A percentile compares a stretch with the other conserved stretches of the same genome.
phyloP scores from a whole-genome alignment of 2,113 vertebrate genomes.

The Phalacrocorax aristotelis region DNA sequence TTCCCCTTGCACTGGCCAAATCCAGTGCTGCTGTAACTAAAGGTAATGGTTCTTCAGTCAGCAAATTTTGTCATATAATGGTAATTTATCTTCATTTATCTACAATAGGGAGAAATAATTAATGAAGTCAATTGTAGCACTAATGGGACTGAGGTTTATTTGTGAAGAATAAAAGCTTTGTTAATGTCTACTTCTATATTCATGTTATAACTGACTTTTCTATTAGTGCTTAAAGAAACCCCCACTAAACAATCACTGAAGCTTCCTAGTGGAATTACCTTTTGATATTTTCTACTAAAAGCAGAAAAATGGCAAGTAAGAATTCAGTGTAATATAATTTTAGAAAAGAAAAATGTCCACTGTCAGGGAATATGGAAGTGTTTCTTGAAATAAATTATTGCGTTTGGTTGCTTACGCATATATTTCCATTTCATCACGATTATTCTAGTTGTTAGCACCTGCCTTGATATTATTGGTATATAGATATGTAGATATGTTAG shows the following conservation, averaged over 20 bases:
- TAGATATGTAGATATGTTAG: too few species aligned
- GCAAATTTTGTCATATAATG: not conserved
- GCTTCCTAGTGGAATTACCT: not conserved
- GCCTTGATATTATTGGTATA: not conserved
- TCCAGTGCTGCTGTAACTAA: not conserved
- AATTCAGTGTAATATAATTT: not conserved
- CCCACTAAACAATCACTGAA: not conserved
- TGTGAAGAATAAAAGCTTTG: not conserved
- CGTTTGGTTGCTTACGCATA: not conserved
- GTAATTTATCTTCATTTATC: not conserved
- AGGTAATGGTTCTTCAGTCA: not conserved
- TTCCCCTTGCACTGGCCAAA: not conserved
- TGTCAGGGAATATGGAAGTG: not conserved
- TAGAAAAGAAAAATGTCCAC: not conserved
- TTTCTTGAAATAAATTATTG: not conserved
- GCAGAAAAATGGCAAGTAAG: not conserved
- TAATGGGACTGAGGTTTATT: not conserved
- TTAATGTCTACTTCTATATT: not conserved
- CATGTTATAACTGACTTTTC: not conserved
- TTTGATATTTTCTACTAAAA: slow-evolving; percentile 3
- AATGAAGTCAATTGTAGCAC: not conserved
- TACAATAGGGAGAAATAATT: not conserved
- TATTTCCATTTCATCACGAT: not conserved
- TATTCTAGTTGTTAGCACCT: not conserved
- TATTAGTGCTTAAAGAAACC: not conserved